Base-by-base conservation (phyloP, 1,140 invertebrate species). In the Gonatopus flavifemur region DNA sequence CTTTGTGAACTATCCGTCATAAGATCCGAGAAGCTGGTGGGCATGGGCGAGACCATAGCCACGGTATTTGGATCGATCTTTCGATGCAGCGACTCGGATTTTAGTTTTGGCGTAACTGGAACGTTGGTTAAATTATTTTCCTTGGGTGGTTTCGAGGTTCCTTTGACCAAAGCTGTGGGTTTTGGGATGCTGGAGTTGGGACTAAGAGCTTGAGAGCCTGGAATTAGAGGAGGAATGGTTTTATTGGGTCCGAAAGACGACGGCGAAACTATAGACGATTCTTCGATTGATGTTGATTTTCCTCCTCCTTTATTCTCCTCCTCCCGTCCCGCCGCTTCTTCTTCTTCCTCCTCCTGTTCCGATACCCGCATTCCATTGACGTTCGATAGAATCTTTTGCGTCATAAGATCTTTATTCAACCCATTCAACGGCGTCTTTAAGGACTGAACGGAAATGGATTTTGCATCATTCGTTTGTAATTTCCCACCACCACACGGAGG, bases 101-200 rank as follows among this genome's bases (percentile, higher is more conserved):
- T 74, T 13, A 55, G 51, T 38, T 69, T 76, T 3, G 66, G 55
- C 1, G 70, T 56, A 15, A 53, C 68, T 24, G 65, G 54, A 10
- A 66, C 52, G 20, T 49, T 63, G 1, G 62, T 38, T 1, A 70
- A 46, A 47, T 49, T 57, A 13, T 57, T 68, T 25, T 75, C 72
- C 36, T 79, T 72, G 51, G 67, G 80, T 44, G 84, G 80, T 77
- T 89, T 90, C 30, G 84, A 84, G 2, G 88, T 92, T 56, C 91
- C 91, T 81, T 94, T 94, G 3, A 95, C 89, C 47, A 91, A 87
- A 10, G 91, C 90, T 13, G 90, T 93, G 3, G 91, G 92, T 76
- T 94, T 94, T 1, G 92, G 91, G 63, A 94, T 89, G 12, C 88
- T 88, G 7, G 88, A 91, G 5, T 81, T 78, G 1, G 71, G 67